Conservation (phyloP, 1,140 invertebrate species). For the Homalodisca vitripennis region DNA sequence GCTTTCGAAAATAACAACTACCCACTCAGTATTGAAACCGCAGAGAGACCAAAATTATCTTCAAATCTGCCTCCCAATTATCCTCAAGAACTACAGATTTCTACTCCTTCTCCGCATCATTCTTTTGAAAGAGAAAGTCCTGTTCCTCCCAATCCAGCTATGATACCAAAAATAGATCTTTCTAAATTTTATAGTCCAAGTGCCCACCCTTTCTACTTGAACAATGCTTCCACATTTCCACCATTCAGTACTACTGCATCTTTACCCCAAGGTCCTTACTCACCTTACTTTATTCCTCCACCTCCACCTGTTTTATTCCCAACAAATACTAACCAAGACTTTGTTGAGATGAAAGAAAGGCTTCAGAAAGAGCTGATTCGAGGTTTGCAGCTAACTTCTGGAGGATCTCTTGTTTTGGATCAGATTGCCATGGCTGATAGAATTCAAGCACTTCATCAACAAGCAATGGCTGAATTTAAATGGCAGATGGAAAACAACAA, state of each 20-base stretch:
- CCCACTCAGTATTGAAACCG: not conserved
- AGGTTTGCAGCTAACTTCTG: slow-evolving; percentile 64
- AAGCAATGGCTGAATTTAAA: slow-evolving; percentile 37
- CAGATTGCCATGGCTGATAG: slow-evolving; percentile 46
- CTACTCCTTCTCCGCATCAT: not conserved
- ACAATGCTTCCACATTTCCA: slow-evolving; percentile 23
- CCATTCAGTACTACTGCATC: slow-evolving; percentile 23
- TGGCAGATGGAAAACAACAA: slow-evolving; percentile 31
- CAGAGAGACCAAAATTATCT: not conserved
- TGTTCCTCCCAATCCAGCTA: not conserved
- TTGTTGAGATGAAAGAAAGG: slow-evolving; percentile 61
- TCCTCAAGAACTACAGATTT: not conserved
- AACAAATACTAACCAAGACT: slow-evolving; percentile 57
- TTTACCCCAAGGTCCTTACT: slow-evolving; percentile 16
- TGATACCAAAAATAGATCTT: slow-evolving; percentile 26
- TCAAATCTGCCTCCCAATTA: not conserved
- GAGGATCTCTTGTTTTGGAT: slow-evolving; percentile 60
- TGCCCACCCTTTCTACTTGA: slow-evolving; percentile 28
- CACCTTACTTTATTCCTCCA: slow-evolving; percentile 37
- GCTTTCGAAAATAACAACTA: not conserved
- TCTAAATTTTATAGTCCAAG: slow-evolving; percentile 30
- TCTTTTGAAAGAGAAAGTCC: slow-evolving; percentile 8
- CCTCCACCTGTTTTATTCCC: slow-evolving; percentile 57
- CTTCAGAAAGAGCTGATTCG: slow-evolving; percentile 65
- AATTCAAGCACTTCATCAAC: slow-evolving; percentile 40